phyloP scores from a whole-genome alignment of 1,140 invertebrate genomes.

The Drosophila lacteicornis region DNA sequence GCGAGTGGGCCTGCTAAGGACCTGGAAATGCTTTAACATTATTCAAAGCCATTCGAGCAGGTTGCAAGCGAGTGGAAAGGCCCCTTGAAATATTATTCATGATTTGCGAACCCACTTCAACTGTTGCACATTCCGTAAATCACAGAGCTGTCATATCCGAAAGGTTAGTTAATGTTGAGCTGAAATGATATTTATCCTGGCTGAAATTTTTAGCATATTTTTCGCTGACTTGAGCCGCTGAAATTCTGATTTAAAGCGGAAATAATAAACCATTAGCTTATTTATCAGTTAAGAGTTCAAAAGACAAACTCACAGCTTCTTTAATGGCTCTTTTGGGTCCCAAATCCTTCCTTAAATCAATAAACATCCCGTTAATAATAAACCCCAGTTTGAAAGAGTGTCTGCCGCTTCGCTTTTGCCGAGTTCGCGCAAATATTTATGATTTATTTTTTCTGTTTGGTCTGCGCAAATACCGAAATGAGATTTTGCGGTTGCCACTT shows the following conservation, averaged over 20 bases:
- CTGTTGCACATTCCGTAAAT: constrained; percentile 34
- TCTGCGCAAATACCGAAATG: constrained; percentile 29
- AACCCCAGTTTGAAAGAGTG: constrained; percentile 4
- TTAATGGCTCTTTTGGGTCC: neutral
- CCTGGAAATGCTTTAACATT: constrained; percentile 26
- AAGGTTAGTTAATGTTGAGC: constrained; percentile 7
- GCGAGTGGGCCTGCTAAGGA: constrained; percentile 4
- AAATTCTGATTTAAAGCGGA: neutral
- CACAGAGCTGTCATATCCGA: constrained; percentile 15
- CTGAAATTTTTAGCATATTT: neutral
- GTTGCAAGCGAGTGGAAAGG: neutral
- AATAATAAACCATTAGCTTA: neutral
- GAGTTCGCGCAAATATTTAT: constrained; percentile 18
- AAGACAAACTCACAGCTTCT: neutral
- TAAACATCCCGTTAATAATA: constrained; percentile 1
- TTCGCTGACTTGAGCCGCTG: too few species aligned
- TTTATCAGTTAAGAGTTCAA: neutral
- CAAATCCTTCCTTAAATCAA: neutral
- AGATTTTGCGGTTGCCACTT: constrained; percentile 49
- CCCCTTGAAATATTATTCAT: constrained; percentile 16
- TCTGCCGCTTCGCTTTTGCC: neutral
- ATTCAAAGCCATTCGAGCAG: constrained; percentile 21
- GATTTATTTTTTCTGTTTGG: constrained; percentile 2
- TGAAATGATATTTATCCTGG: constrained; percentile 1
- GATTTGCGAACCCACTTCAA: constrained; percentile 29